phyloP scores from a whole-genome alignment of 2,888 invertebrate species.

The Apantesis nais region DNA sequence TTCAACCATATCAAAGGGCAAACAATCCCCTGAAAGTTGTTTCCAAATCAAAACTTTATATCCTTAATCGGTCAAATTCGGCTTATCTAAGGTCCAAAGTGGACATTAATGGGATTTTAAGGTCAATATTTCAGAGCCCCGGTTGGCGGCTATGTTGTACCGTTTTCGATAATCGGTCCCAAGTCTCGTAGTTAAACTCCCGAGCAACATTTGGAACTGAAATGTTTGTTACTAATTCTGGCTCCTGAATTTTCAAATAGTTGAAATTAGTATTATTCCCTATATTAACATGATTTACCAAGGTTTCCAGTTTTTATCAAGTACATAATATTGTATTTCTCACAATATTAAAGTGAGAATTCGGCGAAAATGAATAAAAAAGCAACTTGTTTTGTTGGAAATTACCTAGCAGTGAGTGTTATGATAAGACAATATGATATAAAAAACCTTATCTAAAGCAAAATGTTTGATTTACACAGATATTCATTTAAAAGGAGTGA shows the following conservation, averaged over 20 bases:
- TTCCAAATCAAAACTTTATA: constrained; percentile 61
- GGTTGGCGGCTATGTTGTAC: constrained; percentile 44
- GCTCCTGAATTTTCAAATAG: constrained; percentile 52
- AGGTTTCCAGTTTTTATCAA: not conserved
- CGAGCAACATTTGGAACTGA: constrained; percentile 50
- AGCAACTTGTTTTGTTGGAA: not conserved
- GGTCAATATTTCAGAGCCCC: constrained; percentile 75
- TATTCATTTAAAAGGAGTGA: not conserved
- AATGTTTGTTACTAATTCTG: constrained; percentile 50
- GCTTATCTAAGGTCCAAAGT: constrained; percentile 69
- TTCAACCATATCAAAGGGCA: constrained; percentile 32
- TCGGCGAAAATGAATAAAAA: no score
- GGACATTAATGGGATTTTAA: constrained; percentile 76
- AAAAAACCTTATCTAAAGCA: no score
- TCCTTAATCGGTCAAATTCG: constrained; percentile 70
- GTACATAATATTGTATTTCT: not conserved
- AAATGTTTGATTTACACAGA: not conserved
- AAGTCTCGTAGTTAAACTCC: constrained; percentile 54
- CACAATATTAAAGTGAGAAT: no score
- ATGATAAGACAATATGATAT: not conserved
- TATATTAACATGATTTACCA: not conserved
- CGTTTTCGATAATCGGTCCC: constrained; percentile 72
- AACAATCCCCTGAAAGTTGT: constrained; percentile 40
- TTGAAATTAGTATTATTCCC: constrained; percentile 9
- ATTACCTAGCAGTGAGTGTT: not conserved